phyloP scores from a whole-genome alignment of 30 jellyfish, hydroid and myxozoan species.

The Haliclystus octoradiatus region DNA sequence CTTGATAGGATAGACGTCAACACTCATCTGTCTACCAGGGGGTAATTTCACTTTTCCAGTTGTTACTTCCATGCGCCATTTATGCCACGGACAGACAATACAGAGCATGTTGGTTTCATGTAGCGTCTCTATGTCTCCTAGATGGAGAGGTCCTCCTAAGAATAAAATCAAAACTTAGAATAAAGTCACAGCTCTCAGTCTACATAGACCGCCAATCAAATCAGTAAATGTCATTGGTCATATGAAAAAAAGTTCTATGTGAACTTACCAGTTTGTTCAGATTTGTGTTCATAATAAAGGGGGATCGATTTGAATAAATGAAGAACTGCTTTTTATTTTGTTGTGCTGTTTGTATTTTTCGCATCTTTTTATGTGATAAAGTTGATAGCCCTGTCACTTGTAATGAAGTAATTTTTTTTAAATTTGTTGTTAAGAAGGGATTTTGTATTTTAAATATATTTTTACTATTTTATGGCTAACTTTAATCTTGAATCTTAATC shows the following conservation, averaged over 20 bases:
- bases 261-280: neutral
- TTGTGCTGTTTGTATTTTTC: too few relatives aligned
- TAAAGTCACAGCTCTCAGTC: too few relatives aligned
- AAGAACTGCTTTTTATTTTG: too few relatives aligned
- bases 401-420: too few relatives aligned
- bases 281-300: neutral
- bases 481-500: too few relatives aligned
- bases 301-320: too few relatives aligned
- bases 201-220: neutral
- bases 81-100: conserved; percentile 89
- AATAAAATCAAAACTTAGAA: too few relatives aligned
- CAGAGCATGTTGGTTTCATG: conserved; percentile 55
- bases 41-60: conserved; percentile 54
- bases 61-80: conserved; percentile 59
- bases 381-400: too few relatives aligned
- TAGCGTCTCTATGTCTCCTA: conserved; percentile 76
- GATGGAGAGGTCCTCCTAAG: conserved; percentile 96
- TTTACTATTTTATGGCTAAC: too few relatives aligned
- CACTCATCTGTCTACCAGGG: conserved; percentile 36
- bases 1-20: conserved; percentile 51
- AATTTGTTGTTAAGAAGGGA: too few relatives aligned
- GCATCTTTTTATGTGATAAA: too few relatives aligned
- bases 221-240: neutral
- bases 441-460: too few relatives aligned
- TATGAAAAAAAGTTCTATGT: neutral